Conservation (phyloP, 2,888 invertebrate species). For the Noctua janthe region DNA sequence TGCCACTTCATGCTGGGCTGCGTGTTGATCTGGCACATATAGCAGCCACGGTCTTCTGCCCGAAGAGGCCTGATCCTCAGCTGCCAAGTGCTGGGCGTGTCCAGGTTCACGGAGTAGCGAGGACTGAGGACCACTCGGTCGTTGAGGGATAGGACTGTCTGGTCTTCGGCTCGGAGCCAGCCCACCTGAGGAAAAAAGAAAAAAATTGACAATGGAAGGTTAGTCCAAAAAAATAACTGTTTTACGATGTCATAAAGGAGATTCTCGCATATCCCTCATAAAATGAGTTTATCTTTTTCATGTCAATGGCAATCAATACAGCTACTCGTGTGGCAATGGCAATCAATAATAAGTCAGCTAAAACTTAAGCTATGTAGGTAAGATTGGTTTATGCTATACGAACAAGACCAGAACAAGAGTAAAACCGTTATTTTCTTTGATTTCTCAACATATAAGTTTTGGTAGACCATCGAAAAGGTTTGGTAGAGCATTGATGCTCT, state of each 20-base stretch:
- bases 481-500: no score
- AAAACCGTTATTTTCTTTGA: no score
- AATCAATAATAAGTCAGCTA: background rate
- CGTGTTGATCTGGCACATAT: constrained; percentile 98
- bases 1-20: constrained; percentile 95
- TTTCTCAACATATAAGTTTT: background rate
- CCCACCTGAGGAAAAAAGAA: constrained; percentile 92
- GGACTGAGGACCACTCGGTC: constrained; percentile 96
- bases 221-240: background rate
- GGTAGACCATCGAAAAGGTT: no score
- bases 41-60: constrained; percentile 96
- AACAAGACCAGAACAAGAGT: background rate
- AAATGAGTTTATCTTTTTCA: no score
- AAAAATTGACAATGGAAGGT: background rate
- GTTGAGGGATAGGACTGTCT: constrained; percentile 96
- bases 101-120: constrained; percentile 95
- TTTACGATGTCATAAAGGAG: background rate
- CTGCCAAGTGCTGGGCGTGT: constrained; percentile 96
- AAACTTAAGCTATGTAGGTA: background rate
- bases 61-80: constrained; percentile 95
- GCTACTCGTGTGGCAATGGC: no score
- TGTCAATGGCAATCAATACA: no score
- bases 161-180: constrained; percentile 97
- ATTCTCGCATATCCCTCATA: background rate
- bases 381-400: background rate